Evolutionary conservation across 2,888 invertebrate genomes (phyloP).

Genomic region (Thymelicus lineola): DNA sequence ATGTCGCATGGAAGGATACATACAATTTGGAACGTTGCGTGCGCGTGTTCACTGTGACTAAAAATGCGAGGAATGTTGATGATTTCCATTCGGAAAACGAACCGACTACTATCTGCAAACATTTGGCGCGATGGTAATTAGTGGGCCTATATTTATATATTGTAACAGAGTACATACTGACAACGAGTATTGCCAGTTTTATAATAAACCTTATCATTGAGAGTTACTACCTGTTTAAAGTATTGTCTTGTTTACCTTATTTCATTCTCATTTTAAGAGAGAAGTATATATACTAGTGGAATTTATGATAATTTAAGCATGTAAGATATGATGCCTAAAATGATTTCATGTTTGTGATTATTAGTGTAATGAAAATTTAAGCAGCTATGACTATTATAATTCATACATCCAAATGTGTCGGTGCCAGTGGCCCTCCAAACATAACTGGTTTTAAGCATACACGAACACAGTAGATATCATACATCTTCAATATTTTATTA

Average conservation of each 20-base stretch:
- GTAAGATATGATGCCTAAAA: background rate
- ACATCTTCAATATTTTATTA: background rate
- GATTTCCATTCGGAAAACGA: conserved; percentile 34
- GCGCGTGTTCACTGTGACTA: conserved; percentile 45
- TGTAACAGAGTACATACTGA: conserved; percentile 1
- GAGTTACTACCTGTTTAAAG: conserved; percentile 13
- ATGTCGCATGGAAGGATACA: conserved; percentile 27
- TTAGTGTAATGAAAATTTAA: background rate
- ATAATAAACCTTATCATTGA: conserved; percentile 25
- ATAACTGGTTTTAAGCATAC: conserved; percentile 45
- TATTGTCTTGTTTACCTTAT: background rate
- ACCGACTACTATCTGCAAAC: conserved; percentile 21
- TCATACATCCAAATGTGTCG: background rate
- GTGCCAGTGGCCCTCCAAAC: conserved; percentile 40
- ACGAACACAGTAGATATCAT: background rate
- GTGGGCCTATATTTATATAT: conserved; percentile 8
- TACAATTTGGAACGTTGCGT: conserved; percentile 38
- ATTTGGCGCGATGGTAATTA: conserved; percentile 31
- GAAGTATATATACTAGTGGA: background rate
- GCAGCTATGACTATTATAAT: no score
- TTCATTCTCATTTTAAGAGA: background rate
- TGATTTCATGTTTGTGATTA: background rate
- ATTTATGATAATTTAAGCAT: background rate
- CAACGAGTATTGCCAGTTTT: conserved; percentile 23
- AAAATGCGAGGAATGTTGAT: conserved; percentile 33